Base-by-base conservation (phyloP, 2,113 vertebrate species). In the Ptychochromis oligacanthus region DNA sequence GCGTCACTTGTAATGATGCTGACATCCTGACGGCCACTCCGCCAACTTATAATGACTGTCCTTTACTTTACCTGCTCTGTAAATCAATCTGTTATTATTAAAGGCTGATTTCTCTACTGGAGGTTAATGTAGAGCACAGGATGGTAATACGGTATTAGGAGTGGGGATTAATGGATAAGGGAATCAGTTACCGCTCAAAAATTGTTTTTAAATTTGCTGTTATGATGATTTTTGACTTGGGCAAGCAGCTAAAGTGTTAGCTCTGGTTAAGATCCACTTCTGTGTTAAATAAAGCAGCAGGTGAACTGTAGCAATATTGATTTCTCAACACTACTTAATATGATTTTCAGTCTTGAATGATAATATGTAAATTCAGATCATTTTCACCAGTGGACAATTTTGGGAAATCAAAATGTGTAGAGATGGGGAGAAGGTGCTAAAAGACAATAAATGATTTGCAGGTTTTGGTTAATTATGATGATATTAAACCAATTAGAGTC, bases 1-100 rank as follows among this genome's bases (percentile, higher is more conserved):
- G 96, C 83, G 95, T 96, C 94, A 97, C 97, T 20, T 96, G 96
- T 86, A 98, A 77, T 62, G 95, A 93, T 92, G 57, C 82, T 89
- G 96, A 96, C 98, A 99, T 99, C 94, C 59, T 96, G 95, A 86
- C 20, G 74, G 90, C 90, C 86, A 55, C 84, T 92, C 83, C 86
- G 28, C 87, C 92, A 90, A 88, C 91, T 94, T 91, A 81, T 38
- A 86, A 80, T 88, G 87, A 89, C 79, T 81, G 77, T 78, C 75
- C 86, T 85, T 84, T 82, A 79, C 62, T 78, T 83, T 90, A 93
- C 75, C 91, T 90, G 86, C 86, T 86, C 92, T 94, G 87, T 17
- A 77, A 95, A 92, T 91, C 82, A 94, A 94, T 84, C 82, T 52
- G 85, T 92, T 88, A 93, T 86, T 84, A 83, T 61, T 12, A 36